phyloP scores from a whole-genome alignment of 2,797 vertebrate genomes.

The Parotocinclus haroldoi region DNA sequence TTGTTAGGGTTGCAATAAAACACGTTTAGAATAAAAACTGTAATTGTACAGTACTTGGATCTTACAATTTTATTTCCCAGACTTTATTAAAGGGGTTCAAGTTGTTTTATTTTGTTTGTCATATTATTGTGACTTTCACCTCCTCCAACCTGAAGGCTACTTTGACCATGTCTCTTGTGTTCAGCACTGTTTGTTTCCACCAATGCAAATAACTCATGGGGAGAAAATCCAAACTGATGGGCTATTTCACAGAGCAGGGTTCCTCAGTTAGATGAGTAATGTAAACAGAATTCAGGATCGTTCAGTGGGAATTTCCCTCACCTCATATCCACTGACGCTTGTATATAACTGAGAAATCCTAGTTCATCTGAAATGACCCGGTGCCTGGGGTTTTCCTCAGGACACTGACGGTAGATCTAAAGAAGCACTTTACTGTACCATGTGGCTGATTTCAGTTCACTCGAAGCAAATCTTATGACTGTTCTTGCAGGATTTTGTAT shows the following conservation, averaged over 20 bases:
- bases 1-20: slow-evolving; percentile 28
- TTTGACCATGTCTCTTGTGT: slow-evolving; percentile 25
- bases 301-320: background rate
- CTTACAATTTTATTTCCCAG: background rate
- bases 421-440: slow-evolving; percentile 84
- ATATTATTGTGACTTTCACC: slow-evolving; percentile 40
- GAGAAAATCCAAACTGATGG: slow-evolving; percentile 40
- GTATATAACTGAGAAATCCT: background rate
- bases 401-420: slow-evolving; percentile 55
- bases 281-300: background rate
- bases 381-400: slow-evolving; percentile 8
- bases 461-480: slow-evolving; percentile 69
- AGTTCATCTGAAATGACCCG: slow-evolving; percentile 11
- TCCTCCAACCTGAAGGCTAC: slow-evolving; percentile 40
- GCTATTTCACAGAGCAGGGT: slow-evolving; percentile 52
- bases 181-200: slow-evolving; percentile 52
- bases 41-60: slow-evolving; percentile 52
- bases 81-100: slow-evolving; percentile 14
- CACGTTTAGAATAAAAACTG: slow-evolving; percentile 55
- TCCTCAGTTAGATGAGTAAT: slow-evolving; percentile 3
- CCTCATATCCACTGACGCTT: slow-evolving; percentile 4
- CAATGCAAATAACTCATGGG: slow-evolving; percentile 50
- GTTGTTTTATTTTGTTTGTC: slow-evolving; percentile 12
- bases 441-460: slow-evolving; percentile 79
- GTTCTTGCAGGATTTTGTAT: slow-evolving; percentile 79